Base-by-base conservation (phyloP, 1,140 invertebrate genomes). In the Cyclargus thomasi region DNA sequence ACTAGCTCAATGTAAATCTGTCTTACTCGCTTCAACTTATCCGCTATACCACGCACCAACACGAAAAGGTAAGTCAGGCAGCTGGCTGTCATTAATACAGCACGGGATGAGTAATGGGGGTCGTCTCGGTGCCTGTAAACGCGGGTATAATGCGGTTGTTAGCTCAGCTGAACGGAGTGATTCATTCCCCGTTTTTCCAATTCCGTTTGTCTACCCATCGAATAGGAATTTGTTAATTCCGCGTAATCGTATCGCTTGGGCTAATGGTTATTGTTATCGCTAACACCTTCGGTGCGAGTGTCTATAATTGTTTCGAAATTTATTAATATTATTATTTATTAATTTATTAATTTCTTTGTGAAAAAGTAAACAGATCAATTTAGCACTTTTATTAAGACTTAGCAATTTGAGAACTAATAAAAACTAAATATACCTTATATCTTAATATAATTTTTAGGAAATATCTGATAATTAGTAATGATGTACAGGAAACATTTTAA, bases 61-160 rank as follows among this genome's bases (percentile, higher is more conserved):
- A 70, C 69, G 64, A 73, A 74, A 80, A 85, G 82, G 82, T 85
- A 85, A 84, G 80, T 84, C 78, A 81, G 77, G 74, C 81, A 83
- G 79, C 79, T 78, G 77, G 70, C 70, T 75, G 80, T 83, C 82
- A 83, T 85, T 83, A 85, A 85, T 84, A 83, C 74, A 75, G 67
- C 53, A 59, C 74, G 21, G 74, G 70, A 76, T 82, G 80, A 82
- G 74, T 81, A 75, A 84, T 84, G 79, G 80, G 68, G 69, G 67
- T 66, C 68, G 63, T 69, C 67, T 64, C 71, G 74, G 68, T 63
- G 68, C n/a, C 72, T 75, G 74, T 81, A 81, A 83, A 81, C 79
- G 79, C 62, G 73, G 71, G 74, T 74, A 79, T 82, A 84, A 84
- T 84, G 78, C 76, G 72, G 70, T 76, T 82, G 82, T 82, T 82